Percentiles rank a stretch among this genome's conserved stretches.
Evolutionary conservation across 2,888 invertebrate species (phyloP).

Genomic region (Thelaira solivaga): DNA sequence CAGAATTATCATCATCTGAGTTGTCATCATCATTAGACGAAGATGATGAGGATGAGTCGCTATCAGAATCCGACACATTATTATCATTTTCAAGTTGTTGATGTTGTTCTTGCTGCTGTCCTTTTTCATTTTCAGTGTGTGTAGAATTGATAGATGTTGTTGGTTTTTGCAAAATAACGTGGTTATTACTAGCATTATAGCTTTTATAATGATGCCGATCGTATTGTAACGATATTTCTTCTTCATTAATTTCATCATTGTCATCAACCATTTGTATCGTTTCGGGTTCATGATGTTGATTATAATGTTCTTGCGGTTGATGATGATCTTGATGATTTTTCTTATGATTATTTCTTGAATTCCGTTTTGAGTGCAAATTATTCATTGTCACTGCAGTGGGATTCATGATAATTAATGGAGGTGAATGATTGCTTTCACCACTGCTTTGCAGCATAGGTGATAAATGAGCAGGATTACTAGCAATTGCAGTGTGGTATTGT

Average conservation of each 20-base stretch:
- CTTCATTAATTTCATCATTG: slow-evolving; percentile 20
- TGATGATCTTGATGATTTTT: slow-evolving; percentile 43
- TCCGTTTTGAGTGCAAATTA: slow-evolving; percentile 35
- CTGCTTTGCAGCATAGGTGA: slow-evolving; percentile 58
- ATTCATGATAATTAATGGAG: slow-evolving; percentile 52
- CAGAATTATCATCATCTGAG: slow-evolving; percentile 63
- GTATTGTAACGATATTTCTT: slow-evolving; percentile 15
- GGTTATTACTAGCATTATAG: slow-evolving; percentile 31
- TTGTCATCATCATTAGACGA: slow-evolving; percentile 70
- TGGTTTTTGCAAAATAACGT: slow-evolving; percentile 58
- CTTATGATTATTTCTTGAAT: slow-evolving; percentile 58
- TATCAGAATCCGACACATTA: slow-evolving; percentile 63
- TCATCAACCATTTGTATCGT: slow-evolving; percentile 63
- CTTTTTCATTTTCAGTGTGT: slow-evolving; percentile 3
- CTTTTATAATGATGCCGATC: slow-evolving; percentile 19
- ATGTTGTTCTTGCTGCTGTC: slow-evolving; percentile 48
- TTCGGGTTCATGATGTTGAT: slow-evolving; percentile 64
- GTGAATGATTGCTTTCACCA: slow-evolving; percentile 63
- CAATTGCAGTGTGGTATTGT: slow-evolving; percentile 24
- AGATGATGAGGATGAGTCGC: slow-evolving; percentile 69
- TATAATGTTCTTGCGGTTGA: slow-evolving; percentile 54
- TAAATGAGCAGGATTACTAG: slow-evolving; percentile 50
- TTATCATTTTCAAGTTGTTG: slow-evolving; percentile 45
- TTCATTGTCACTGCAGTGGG: not conserved
- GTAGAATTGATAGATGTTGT: slow-evolving; percentile 49